phyloP scores from a whole-genome alignment of 2,113 vertebrate species.

The Pan troglodytes region NHGRI_mPanTro3-v2.1_pri NC_072414.2:72852001-72852500 shows the following conservation, averaged over 20 bases:
- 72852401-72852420: neutral
- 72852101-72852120: neutral
- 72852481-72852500: neutral
- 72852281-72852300: no score
- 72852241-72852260: neutral
- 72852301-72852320: no score
- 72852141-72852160: neutral
- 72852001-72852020: neutral
- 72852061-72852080: neutral
- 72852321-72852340: no score
- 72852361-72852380: no score
- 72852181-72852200: neutral
- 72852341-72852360: neutral
- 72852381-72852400: neutral
- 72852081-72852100: neutral
- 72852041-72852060: neutral
- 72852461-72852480: neutral
- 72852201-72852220: neutral
- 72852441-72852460: neutral
- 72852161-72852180: neutral
- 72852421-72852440: neutral
- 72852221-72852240: neutral
- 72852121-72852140: no score
- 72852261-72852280: neutral
- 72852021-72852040: neutral